Evolutionary conservation across 2,113 vertebrate genomes (phyloP), one percentile per base, ranked within the genome.

Genomic region (Dicentrarchus labrax): DNA sequence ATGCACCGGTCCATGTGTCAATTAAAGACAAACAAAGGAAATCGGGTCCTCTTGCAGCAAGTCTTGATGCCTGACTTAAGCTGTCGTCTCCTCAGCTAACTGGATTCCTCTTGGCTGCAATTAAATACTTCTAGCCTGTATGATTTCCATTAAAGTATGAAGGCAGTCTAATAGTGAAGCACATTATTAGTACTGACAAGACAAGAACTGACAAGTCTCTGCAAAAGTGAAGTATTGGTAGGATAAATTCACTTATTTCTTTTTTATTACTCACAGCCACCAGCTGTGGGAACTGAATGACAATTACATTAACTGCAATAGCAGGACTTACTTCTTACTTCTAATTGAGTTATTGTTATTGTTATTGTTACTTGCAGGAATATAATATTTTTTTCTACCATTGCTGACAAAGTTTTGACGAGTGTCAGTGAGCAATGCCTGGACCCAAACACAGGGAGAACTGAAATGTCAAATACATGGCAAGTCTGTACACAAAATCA

Each of bases 381-480:
- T 54, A 19, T 24, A 2, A 24, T 48, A 0, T 22, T 22, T 48
- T 70, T 66, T 71, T 70, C 16, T 11, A 9, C 16, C 7, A 16
- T 19, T 54, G 47, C 71, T 62, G 64, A 47, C 56, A 78, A 83
- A 50, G 67, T 69, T 90, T 78, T 81, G 82, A 78, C 43, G 50
- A 75, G 77, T 80, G 76, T 90, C 77, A 86, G n/a, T n/a, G 51
- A 78, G 53, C 75, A 76, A 39, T 22, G 81, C 38, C 72, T 62
- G 36, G 12, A 89, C 75, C 79, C 83, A 75, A 82, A 88, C 38
- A 72, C 15, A 11, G 60, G 71, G 38, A 72, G 70, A 82, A 80
- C 70, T 69, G 72, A 90, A 88, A 88, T 64, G 86, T 90, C 89
- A 90, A 86, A 82, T 30, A 88, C 69, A 50, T 75, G 54, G 73